Evolutionary conservation across 2,888 invertebrate species (phyloP).

Genomic region (Pyrgus malvae): DNA sequence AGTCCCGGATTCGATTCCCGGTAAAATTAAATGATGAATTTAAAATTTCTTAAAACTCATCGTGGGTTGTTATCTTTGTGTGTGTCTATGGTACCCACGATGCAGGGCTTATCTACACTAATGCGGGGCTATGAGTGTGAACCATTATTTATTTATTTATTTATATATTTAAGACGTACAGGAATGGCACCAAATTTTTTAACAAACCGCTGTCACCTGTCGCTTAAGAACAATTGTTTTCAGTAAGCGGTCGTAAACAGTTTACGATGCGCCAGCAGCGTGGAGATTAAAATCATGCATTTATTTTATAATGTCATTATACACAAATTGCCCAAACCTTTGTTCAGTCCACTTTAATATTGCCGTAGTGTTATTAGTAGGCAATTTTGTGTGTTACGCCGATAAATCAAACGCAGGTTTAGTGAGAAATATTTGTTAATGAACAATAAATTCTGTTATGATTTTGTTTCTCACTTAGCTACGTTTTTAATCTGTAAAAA

Average conservation of each 20-base stretch:
- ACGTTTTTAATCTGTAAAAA: too few species aligned
- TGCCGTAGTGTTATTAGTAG: conserved; percentile 15
- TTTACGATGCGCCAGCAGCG: conserved; percentile 70
- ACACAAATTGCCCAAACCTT: conserved; percentile 52
- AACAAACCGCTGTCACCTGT: conserved; percentile 33
- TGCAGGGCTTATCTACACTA: too few species aligned
- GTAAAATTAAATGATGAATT: too few species aligned
- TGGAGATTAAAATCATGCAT: conserved; percentile 78
- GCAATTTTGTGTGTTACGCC: conserved; percentile 10
- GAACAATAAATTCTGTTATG: background rate
- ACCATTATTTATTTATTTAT: too few species aligned
- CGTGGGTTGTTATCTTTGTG: too few species aligned
- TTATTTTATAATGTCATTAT: conserved; percentile 76
- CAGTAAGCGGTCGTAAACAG: conserved; percentile 71
- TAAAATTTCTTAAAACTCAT: too few species aligned
- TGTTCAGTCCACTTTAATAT: conserved; percentile 17
- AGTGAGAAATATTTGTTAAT: background rate
- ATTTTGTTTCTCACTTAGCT: too few species aligned
- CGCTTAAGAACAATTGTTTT: conserved; percentile 37
- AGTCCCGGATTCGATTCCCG: too few species aligned
- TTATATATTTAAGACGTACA: too few species aligned
- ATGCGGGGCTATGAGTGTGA: too few species aligned
- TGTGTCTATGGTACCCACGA: too few species aligned
- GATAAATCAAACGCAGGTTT: conserved; percentile 1
- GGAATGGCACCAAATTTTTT: too few species aligned